Conservation (phyloP, 2,113 vertebrate genomes). For the Phodopus roborovskii region DNA sequence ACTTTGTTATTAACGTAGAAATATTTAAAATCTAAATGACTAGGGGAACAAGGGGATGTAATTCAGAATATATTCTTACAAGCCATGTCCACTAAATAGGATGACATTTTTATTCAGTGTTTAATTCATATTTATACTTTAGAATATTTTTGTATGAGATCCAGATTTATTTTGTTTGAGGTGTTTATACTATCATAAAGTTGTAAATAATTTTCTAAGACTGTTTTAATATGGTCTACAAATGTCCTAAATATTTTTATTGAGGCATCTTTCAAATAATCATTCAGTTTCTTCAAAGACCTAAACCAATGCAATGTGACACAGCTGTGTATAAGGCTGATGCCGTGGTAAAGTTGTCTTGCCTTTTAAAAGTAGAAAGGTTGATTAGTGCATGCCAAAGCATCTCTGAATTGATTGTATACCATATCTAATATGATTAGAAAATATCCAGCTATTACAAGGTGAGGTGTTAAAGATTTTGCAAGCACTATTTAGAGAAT, state of each 20-base stretch:
- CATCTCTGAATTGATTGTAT: constrained; percentile 41
- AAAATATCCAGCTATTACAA: constrained; percentile 48
- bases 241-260: constrained; percentile 75
- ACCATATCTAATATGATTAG: neutral
- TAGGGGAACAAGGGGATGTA: neutral
- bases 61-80: constrained; percentile 73
- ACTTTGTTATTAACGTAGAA: constrained; percentile 50
- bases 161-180: constrained; percentile 74
- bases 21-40: constrained; percentile 50
- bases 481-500: constrained; percentile 57
- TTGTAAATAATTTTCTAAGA: constrained; percentile 84
- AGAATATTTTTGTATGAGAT: constrained; percentile 78
- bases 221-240: constrained; percentile 63
- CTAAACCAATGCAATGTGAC: neutral
- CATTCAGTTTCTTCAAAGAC: constrained; percentile 57
- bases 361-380: constrained; percentile 28
- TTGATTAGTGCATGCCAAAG: constrained; percentile 12
- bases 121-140: constrained; percentile 84
- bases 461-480: constrained; percentile 8
- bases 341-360: constrained; percentile 7
- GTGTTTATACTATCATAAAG: constrained; percentile 68
- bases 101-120: constrained; percentile 73
- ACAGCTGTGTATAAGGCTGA: neutral
- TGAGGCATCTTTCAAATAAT: constrained; percentile 35
- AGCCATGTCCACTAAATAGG: constrained; percentile 20